Evolutionary conservation across 2,113 vertebrate genomes (phyloP).

Genomic region (Microcebus murinus): DNA sequence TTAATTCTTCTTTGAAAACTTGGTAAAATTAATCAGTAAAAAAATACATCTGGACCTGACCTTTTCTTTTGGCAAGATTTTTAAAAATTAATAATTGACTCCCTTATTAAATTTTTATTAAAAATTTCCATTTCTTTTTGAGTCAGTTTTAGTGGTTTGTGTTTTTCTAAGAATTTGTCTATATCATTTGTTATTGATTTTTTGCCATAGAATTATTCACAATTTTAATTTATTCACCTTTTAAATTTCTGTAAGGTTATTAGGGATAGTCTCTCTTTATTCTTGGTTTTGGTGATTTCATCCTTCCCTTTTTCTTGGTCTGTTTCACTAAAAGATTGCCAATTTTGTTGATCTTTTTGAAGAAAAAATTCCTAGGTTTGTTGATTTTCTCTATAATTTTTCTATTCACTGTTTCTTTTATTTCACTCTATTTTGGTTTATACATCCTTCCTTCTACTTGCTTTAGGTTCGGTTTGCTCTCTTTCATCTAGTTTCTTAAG

Average conservation of each 20-base stretch:
- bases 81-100: neutral
- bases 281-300: neutral
- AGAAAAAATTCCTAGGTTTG: neutral
- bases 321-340: neutral
- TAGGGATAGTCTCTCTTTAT: neutral
- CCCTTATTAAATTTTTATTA: neutral
- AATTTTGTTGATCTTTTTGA: neutral
- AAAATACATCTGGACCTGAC: neutral
- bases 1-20: neutral
- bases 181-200: too few relatives aligned
- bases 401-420: neutral
- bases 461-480: too few relatives aligned
- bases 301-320: neutral
- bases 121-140: neutral
- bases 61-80: neutral
- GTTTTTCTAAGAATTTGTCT: neutral
- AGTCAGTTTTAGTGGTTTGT: neutral
- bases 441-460: neutral
- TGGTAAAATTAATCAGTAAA: neutral
- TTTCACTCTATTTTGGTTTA: neutral
- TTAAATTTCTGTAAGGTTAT: neutral
- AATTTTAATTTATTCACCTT: too few relatives aligned
- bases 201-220: too few relatives aligned
- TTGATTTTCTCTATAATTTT: neutral
- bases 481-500: neutral